phyloP scores from a whole-genome alignment of 2,797 vertebrate genomes.

The Rhynchonycteris naso region DNA sequence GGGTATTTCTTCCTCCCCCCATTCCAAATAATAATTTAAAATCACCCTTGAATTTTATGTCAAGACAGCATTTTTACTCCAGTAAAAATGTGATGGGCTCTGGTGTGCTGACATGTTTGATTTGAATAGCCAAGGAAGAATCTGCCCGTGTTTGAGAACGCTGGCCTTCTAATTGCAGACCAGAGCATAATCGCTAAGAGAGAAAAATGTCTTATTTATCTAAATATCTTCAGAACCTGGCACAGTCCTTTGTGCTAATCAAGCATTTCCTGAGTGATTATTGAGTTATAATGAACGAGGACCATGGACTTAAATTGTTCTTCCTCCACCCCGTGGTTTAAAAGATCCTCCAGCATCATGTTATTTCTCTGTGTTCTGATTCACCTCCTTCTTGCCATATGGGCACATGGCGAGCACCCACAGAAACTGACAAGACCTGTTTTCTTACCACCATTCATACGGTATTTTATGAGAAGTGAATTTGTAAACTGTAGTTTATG shows the following conservation, averaged over 20 bases:
- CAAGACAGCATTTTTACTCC: not conserved
- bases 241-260: not conserved
- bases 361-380: not conserved
- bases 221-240: not conserved
- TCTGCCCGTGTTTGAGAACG: not conserved
- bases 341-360: not conserved
- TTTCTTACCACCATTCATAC: not conserved
- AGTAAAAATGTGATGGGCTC: not conserved
- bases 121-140: not conserved
- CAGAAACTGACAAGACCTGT: not conserved
- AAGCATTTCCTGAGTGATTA: not conserved
- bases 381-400: not conserved
- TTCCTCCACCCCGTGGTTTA: not conserved
- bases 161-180: constrained; percentile 2
- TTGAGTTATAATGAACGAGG: not conserved
- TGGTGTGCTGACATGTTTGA: not conserved
- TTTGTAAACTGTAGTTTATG: constrained; percentile 39
- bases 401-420: not conserved
- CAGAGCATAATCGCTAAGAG: not conserved
- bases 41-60: constrained; percentile 8
- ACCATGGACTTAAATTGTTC: not conserved
- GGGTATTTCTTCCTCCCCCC: not conserved
- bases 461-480: constrained; percentile 15
- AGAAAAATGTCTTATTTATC: not conserved
- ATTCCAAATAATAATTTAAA: constrained; percentile 36